phyloP scores from a whole-genome alignment of 2,113 vertebrate genomes.

The Pelmatolapia mariae region DNA sequence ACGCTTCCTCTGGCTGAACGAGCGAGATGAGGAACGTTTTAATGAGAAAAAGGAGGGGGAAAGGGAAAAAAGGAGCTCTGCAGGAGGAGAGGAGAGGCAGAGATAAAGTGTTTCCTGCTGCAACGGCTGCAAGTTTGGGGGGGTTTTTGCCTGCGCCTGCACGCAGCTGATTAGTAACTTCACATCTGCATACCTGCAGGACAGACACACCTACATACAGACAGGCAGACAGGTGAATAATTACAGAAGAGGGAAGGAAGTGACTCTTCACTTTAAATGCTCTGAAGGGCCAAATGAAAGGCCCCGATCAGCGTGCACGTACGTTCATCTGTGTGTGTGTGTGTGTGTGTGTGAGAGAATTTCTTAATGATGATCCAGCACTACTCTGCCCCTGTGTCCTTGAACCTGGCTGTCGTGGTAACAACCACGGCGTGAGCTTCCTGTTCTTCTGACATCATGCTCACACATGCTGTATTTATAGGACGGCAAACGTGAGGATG shows the following conservation, averaged over 20 bases:
- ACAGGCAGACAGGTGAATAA: background rate
- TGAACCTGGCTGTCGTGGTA: constrained; percentile 45
- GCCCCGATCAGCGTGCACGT: background rate
- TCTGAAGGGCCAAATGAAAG: background rate
- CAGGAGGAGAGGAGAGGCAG: background rate
- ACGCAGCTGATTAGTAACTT: constrained; percentile 39
- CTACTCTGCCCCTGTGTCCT: constrained; percentile 38
- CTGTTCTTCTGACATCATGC: constrained; percentile 29
- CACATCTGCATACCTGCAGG: constrained; percentile 34
- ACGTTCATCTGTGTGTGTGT: background rate
- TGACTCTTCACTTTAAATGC: background rate
- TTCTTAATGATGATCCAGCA: constrained; percentile 12
- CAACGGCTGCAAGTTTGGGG: background rate
- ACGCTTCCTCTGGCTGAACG: background rate
- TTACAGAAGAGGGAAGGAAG: background rate
- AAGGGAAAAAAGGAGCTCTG: background rate
- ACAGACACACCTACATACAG: background rate
- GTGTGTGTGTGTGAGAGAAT: background rate
- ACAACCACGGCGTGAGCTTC: background rate
- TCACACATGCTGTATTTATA: background rate
- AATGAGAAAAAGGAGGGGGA: constrained; percentile 31
- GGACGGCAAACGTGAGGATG: background rate
- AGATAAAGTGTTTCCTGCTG: constrained; percentile 15
- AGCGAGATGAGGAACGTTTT: background rate
- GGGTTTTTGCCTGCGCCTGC: constrained; percentile 17